Evolutionary conservation across 2,797 vertebrate genomes (phyloP).

Genomic region (Pseudochirops cupreus): DNA sequence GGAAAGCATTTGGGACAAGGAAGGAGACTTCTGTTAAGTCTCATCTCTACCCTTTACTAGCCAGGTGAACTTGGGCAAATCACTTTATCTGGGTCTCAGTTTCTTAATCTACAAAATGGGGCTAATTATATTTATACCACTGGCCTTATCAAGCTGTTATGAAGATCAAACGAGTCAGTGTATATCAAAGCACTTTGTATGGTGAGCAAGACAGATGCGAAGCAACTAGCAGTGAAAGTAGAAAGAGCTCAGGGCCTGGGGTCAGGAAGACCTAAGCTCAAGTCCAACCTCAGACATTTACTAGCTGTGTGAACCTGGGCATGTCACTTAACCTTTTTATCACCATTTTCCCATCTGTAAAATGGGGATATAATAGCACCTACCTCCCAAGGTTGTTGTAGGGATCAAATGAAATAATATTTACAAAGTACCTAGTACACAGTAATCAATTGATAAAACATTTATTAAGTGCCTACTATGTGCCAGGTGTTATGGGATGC

Average conservation of each 20-base stretch:
- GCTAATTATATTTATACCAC: neutral
- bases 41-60: neutral
- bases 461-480: neutral
- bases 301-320: neutral
- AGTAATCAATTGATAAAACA: neutral
- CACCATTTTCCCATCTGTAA: neutral
- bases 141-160: neutral
- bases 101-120: neutral
- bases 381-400: neutral
- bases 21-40: neutral
- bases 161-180: neutral
- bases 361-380: neutral
- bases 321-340: neutral
- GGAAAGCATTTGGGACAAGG: neutral
- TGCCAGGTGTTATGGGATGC: neutral
- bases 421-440: neutral
- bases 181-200: neutral
- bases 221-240: neutral
- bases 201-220: neutral
- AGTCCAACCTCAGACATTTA: neutral
- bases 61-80: neutral
- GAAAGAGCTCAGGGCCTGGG: neutral
- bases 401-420: neutral
- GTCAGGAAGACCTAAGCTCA: neutral
- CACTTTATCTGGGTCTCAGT: neutral